These are phyloP conservation scores for Apeira syringaria DNA, from an alignment of 2,888 invertebrate species.

Conservation along the genomic window DNA sequence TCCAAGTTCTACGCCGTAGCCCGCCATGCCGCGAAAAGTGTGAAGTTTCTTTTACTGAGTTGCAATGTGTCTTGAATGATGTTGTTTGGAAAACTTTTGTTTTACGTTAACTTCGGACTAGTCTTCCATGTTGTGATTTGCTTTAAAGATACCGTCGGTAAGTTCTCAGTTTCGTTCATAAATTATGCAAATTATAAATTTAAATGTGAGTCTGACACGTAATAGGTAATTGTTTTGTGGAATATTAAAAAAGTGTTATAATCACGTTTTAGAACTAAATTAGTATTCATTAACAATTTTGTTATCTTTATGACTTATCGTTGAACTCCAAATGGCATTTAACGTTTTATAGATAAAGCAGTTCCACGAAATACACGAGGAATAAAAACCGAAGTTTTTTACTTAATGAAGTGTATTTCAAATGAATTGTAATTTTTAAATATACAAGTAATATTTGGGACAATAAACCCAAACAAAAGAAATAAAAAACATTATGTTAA, in stretches of 20 bases:
- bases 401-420: no score
- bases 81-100: slow-evolving; percentile 78
- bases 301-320: slow-evolving; percentile 32
- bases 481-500: no score
- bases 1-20: slow-evolving; percentile 58
- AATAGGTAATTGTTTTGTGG: background rate
- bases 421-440: no score
- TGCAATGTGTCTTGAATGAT: slow-evolving; percentile 77
- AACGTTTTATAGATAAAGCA: no score
- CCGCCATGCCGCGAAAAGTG: slow-evolving; percentile 53
- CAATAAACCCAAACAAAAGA: no score
- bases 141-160: slow-evolving; percentile 78
- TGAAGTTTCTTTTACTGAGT: slow-evolving; percentile 51
- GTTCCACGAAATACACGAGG: no score
- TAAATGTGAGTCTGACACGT: background rate
- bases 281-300: slow-evolving; percentile 20
- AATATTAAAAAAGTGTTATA: slow-evolving; percentile 5
- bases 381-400: no score
- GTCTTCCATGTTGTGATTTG: slow-evolving; percentile 82
- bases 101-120: slow-evolving; percentile 79
- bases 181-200: background rate
- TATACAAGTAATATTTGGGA: no score
- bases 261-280: slow-evolving; percentile 15
- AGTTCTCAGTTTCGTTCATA: slow-evolving; percentile 35
- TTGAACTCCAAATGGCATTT: no score